These are phyloP conservation scores for Calephelis nemesis DNA, from an alignment of 1,140 invertebrate species.

Conservation along the genomic window DNA sequence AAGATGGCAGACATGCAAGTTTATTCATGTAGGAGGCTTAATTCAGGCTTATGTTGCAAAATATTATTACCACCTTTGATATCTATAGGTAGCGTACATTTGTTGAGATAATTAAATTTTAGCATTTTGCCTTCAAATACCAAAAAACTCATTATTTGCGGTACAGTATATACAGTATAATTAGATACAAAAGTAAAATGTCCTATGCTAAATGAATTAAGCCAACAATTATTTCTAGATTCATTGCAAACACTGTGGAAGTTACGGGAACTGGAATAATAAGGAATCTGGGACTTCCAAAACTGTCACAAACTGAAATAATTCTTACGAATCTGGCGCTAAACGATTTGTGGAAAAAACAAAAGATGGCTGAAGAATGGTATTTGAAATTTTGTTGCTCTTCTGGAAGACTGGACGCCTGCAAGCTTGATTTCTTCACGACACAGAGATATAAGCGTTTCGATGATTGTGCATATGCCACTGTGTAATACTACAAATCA, in stretches of 20 bases:
- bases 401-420: constrained; percentile 41
- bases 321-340: constrained; percentile 42
- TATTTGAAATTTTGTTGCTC: constrained; percentile 50
- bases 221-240: constrained; percentile 50
- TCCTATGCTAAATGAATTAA: background rate
- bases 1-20: too few species aligned
- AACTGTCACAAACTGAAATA: constrained; percentile 49
- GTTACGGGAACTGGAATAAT: constrained; percentile 48
- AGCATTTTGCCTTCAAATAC: too few species aligned
- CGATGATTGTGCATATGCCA: constrained; percentile 58
- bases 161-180: too few species aligned
- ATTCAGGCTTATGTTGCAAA: too few species aligned
- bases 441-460: constrained; percentile 39
- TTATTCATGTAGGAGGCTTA: too few species aligned
- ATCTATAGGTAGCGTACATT: too few species aligned
- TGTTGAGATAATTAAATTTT: too few species aligned
- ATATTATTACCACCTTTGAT: too few species aligned
- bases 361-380: constrained; percentile 49
- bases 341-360: constrained; percentile 39
- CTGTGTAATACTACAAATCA: constrained; percentile 30
- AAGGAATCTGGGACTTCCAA: constrained; percentile 47
- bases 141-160: too few species aligned
- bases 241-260: constrained; percentile 53
- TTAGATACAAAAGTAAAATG: too few species aligned
- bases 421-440: constrained; percentile 46